Evolutionary conservation across 1,140 invertebrate species (phyloP).

Genomic region (Eurosta solidaginis): DNA sequence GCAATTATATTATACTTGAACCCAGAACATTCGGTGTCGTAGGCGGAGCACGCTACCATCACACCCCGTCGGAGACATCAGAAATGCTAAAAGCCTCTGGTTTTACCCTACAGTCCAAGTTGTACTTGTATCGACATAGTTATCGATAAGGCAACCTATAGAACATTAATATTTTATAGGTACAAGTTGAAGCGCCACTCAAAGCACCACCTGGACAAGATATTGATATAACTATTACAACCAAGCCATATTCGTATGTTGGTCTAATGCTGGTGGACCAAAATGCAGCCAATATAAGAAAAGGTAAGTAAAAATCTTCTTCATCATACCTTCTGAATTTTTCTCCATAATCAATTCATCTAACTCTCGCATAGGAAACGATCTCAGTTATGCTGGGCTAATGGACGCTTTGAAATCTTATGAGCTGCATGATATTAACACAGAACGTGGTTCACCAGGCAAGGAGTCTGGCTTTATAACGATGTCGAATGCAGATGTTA

Average conservation of each 20-base stretch:
- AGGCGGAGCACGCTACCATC: no score
- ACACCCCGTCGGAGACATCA: no score
- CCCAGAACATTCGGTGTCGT: no score
- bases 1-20: no score
- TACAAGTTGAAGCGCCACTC: conserved; percentile 59
- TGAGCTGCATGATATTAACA: conserved; percentile 55
- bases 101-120: conserved; percentile 28
- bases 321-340: not conserved
- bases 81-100: no score
- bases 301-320: conserved; percentile 59
- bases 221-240: conserved; percentile 74
- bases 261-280: conserved; percentile 88
- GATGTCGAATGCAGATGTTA: conserved; percentile 55
- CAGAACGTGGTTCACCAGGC: conserved; percentile 52
- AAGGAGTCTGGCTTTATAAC: conserved; percentile 56
- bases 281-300: conserved; percentile 76
- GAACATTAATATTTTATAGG: not conserved
- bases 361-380: conserved; percentile 39
- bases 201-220: conserved; percentile 73
- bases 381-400: conserved; percentile 50
- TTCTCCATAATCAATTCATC: not conserved
- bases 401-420: conserved; percentile 59
- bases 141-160: not conserved
- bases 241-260: conserved; percentile 85
- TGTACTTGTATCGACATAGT: not conserved